Evolutionary conservation across 1,140 invertebrate species (phyloP), one percentile per base, ranked within the genome.

Genomic region (Myzus persicae): DNA sequence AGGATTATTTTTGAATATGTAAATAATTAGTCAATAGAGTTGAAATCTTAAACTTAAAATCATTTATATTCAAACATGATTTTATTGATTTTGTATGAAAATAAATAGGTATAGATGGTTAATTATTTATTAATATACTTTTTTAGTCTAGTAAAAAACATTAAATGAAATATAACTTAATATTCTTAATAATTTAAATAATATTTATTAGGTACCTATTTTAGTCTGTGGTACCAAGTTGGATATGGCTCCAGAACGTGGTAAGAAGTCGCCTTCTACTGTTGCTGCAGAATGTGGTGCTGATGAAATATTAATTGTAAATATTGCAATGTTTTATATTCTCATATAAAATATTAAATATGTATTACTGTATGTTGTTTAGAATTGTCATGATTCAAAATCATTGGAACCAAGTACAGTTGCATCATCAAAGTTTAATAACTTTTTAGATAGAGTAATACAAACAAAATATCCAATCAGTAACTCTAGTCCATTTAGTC

Each of bases 401-500:
- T 98, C 97, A 94, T 95, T 99, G 94, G 98, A 98, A n/a, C 97
- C 98, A 31, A 98, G 98, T 8, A 98, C 97, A 2, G 98, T 97
- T 94, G 98, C 98, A 95, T 97, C 98, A 82, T 98, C 99, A 0
- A 99, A 99, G 95, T 95, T 99, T 40, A 97, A 97, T 31, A 96
- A 98, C 95, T 99, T 99, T 96, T 99, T 99, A 95, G 99, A 99
- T 95, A 98, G 98, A 96, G 98, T 98, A 18, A 98, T 98, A 94
- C 97, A 98, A 95, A 96, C 96, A 94, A 96, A 97, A 90, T 97
- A 96, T 94, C 96, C 91, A 54, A 85, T 85, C 14, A 93, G 91
- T 85, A 93, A 93, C 36, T 93, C 91, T 38, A 97, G 94, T 95
- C 95, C 81, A 82, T 93, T 93, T 54, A 54, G 44, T 93, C 91